Conservation (phyloP, 1,140 invertebrate species). For the Drosophila bocki region DNA sequence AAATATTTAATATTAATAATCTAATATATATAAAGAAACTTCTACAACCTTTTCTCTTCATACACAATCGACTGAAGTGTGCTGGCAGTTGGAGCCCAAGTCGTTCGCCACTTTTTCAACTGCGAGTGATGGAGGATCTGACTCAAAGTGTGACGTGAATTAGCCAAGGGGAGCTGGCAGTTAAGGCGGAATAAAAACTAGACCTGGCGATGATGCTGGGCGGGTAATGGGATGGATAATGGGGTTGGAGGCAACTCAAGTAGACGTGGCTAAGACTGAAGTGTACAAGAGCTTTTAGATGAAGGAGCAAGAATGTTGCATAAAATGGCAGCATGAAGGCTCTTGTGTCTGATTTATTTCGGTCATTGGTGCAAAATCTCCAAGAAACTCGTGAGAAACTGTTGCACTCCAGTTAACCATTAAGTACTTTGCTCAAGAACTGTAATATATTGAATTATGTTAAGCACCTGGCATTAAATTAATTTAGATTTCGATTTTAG, state of each 20-base stretch:
- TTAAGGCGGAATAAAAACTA: constrained; percentile 30
- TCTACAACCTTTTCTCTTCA: background rate
- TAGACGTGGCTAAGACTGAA: constrained; percentile 5
- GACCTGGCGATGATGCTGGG: constrained; percentile 44
- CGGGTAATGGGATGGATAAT: constrained; percentile 23
- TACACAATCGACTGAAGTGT: constrained; percentile 22
- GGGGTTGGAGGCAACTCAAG: background rate
- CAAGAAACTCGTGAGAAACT: background rate
- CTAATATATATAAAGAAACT: background rate
- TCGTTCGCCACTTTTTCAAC: constrained; percentile 23
- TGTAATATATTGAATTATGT: background rate
- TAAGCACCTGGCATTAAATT: background rate
- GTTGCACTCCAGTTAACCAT: constrained; percentile 1
- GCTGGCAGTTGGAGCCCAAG: constrained; percentile 30
- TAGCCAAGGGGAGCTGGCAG: constrained; percentile 55
- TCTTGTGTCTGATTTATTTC: constrained; percentile 19
- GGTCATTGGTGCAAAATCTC: constrained; percentile 2
- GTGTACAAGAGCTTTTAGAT: constrained; percentile 4
- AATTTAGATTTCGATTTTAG: background rate
- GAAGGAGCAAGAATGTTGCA: constrained; percentile 20
- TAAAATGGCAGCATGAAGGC: constrained; percentile 7
- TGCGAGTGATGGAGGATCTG: constrained; percentile 60
- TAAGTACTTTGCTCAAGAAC: background rate
- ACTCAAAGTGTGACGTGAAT: constrained; percentile 70
- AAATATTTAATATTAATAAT: background rate